Evolutionary conservation across 1,140 invertebrate species (phyloP).

Genomic region (Drosophila azteca): DNA sequence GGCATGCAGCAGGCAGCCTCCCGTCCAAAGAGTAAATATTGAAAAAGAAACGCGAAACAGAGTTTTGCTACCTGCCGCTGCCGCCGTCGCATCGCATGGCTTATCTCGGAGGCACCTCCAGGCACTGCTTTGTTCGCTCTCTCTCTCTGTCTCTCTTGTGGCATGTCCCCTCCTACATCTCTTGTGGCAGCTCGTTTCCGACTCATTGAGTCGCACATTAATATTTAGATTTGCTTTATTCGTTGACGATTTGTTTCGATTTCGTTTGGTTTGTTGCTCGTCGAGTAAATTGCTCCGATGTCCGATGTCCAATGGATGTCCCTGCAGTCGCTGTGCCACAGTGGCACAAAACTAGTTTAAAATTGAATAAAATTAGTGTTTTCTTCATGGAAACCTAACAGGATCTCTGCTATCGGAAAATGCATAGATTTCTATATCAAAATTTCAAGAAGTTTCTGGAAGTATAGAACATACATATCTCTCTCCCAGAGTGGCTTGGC

Average conservation of each 20-base stretch:
- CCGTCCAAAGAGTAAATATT: conserved; percentile 52
- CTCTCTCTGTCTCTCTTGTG: not conserved
- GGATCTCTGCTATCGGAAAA: too few relatives aligned
- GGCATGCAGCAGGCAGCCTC: too few relatives aligned
- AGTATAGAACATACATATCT: too few relatives aligned
- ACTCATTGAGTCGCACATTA: conserved; percentile 74
- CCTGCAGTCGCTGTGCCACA: too few relatives aligned
- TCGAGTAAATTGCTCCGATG: conserved; percentile 38
- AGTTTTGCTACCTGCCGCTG: conserved; percentile 50
- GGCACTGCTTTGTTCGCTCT: not conserved
- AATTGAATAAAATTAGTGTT: too few relatives aligned
- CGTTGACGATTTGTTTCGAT: conserved; percentile 74
- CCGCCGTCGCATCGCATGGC: conserved; percentile 24
- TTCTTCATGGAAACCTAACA: too few relatives aligned
- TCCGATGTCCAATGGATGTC: not conserved
- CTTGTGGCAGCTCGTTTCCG: conserved; percentile 48
- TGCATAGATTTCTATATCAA: too few relatives aligned
- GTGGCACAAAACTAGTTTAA: too few relatives aligned
- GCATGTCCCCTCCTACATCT: not conserved
- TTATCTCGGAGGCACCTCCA: conserved; percentile 46
- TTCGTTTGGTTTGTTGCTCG: conserved; percentile 45
- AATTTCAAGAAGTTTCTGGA: too few relatives aligned
- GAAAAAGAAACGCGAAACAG: conserved; percentile 27
- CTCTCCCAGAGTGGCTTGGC: too few relatives aligned
- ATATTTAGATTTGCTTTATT: conserved; percentile 81